phyloP scores from a whole-genome alignment of 2,888 invertebrate genomes.

The Epiblema foenella region DNA sequence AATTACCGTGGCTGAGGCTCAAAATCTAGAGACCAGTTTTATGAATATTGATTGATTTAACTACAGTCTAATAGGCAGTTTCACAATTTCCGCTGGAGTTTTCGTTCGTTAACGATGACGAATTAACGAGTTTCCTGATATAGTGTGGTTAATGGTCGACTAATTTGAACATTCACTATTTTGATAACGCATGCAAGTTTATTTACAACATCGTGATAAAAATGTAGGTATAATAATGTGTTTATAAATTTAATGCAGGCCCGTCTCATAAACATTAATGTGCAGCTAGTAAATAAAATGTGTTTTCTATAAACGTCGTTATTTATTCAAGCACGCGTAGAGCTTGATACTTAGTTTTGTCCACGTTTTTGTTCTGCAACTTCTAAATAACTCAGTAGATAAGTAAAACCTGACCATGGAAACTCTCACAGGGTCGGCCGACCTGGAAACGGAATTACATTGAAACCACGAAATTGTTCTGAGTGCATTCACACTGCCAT shows the following conservation, averaged over 20 bases:
- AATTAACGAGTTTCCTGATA: conserved; percentile 35
- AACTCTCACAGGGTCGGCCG: too few species aligned
- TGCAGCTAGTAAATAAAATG: too few species aligned
- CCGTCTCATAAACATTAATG: too few species aligned
- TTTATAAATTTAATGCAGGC: too few species aligned
- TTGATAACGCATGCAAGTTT: conserved; percentile 18
- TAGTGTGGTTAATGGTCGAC: conserved; percentile 25
- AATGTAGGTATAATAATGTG: not conserved
- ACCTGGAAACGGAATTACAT: too few species aligned
- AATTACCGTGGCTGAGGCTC: not conserved
- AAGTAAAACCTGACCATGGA: too few species aligned
- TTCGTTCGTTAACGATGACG: conserved; percentile 34
- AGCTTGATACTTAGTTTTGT: too few species aligned
- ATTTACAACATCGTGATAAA: not conserved
- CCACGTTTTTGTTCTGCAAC: too few species aligned
- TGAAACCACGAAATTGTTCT: too few species aligned
- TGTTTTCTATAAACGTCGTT: not conserved
- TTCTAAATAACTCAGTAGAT: too few species aligned
- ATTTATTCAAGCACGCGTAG: not conserved
- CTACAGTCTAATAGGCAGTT: conserved; percentile 26
- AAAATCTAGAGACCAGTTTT: conserved; percentile 9
- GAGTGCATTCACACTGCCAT: too few species aligned
- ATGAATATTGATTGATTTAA: conserved; percentile 17
- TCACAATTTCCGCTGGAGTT: conserved; percentile 17
- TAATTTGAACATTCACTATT: conserved; percentile 24